phyloP scores from a whole-genome alignment of 2,888 invertebrate genomes.

The Apotomis capreana region DNA sequence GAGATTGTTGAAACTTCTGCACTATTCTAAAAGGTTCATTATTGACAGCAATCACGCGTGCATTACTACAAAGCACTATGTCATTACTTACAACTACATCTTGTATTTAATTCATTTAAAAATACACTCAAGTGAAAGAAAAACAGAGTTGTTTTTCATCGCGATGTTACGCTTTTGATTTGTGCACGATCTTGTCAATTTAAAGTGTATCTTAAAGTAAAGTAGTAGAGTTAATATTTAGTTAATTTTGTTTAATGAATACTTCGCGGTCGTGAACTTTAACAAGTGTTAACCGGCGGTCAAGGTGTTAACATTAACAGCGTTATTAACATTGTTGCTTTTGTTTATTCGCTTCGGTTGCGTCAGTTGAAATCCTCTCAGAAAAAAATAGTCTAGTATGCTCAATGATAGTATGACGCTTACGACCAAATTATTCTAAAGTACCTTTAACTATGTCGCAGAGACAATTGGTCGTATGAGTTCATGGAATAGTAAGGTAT shows the following conservation, averaged over 20 bases:
- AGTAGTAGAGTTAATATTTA: conserved; percentile 6
- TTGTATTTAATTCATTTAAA: conserved; percentile 4
- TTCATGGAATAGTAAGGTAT: no score
- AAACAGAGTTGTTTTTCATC: not conserved
- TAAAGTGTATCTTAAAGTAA: conserved; percentile 4
- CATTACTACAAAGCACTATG: not conserved
- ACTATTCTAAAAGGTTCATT: not conserved
- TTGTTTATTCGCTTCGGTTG: conserved; percentile 24
- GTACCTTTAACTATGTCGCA: no score
- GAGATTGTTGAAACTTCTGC: not conserved
- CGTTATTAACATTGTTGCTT: conserved; percentile 26
- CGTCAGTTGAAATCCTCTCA: conserved; percentile 2
- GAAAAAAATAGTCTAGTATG: not conserved
- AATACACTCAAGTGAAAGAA: not conserved
- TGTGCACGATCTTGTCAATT: not conserved
- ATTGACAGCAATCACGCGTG: not conserved
- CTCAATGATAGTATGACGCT: not conserved
- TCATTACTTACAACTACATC: conserved; percentile 1
- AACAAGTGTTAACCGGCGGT: conserved; percentile 39
- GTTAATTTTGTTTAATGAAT: not conserved
- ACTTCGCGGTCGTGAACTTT: conserved; percentile 41
- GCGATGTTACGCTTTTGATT: not conserved
- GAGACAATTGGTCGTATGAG: no score
- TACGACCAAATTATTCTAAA: no score
- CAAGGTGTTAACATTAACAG: conserved; percentile 32